phyloP scores from a whole-genome alignment of 2,888 invertebrate genomes.

The Agonum fuliginosum region DNA sequence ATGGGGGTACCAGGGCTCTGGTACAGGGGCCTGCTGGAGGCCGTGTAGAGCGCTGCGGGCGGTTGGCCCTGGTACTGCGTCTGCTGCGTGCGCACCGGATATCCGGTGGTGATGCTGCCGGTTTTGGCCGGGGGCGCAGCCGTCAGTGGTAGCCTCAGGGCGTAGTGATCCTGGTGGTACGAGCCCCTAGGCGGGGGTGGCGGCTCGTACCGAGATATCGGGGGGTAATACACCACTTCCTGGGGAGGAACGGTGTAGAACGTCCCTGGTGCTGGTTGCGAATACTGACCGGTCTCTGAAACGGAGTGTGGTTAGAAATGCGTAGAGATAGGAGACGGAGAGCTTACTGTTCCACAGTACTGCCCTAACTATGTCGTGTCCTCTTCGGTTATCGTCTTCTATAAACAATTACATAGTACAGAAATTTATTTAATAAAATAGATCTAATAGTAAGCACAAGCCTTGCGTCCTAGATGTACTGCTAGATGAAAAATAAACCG shows the following conservation, averaged over 20 bases:
- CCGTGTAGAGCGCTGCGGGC: slow-evolving; percentile 69
- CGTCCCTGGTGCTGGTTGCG: slow-evolving; percentile 69
- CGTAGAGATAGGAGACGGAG: slow-evolving; percentile 42
- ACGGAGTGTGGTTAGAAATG: slow-evolving; percentile 31
- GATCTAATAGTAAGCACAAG: too few relatives aligned
- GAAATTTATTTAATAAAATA: too few relatives aligned
- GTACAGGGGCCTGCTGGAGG: slow-evolving; percentile 70
- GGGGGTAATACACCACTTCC: slow-evolving; percentile 71
- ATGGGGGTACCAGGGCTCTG: slow-evolving; percentile 69
- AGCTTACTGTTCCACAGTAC: slow-evolving; percentile 91
- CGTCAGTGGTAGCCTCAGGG: slow-evolving; percentile 74
- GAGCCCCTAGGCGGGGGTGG: slow-evolving; percentile 68
- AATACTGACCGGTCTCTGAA: slow-evolving; percentile 75
- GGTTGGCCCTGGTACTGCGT: slow-evolving; percentile 71
- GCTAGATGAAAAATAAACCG: neutral
- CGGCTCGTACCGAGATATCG: slow-evolving; percentile 68
- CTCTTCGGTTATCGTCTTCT: slow-evolving; percentile 85
- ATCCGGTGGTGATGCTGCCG: slow-evolving; percentile 90
- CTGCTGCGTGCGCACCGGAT: slow-evolving; percentile 83
- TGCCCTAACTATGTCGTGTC: slow-evolving; percentile 85
- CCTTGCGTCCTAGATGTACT: neutral
- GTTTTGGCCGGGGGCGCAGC: slow-evolving; percentile 80
- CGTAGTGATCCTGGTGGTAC: slow-evolving; percentile 70
- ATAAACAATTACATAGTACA: slow-evolving; percentile 60
- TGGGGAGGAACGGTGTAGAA: slow-evolving; percentile 75